A percentile compares a stretch with the other conserved stretches of the same genome.
Evolutionary conservation across 1,140 invertebrate species (phyloP).

Genomic region (Drosophila asahinai): DNA sequence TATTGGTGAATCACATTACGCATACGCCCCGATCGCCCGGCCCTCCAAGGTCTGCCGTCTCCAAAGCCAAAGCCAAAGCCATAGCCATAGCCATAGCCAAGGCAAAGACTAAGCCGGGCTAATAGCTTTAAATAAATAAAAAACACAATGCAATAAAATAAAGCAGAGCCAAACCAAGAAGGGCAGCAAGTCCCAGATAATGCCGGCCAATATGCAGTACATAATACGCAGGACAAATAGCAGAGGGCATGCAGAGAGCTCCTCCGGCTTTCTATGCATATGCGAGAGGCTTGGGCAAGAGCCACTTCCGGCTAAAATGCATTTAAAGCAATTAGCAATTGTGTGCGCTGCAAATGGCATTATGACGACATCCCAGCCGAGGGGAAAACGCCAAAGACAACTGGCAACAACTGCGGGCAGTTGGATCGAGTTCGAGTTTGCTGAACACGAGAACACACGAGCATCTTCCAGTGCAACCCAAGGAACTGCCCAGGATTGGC

Average conservation of each 20-base stretch:
- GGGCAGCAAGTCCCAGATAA: slow-evolving; percentile 55
- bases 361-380: slow-evolving; percentile 21
- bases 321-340: slow-evolving; percentile 79
- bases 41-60: slow-evolving; percentile 2
- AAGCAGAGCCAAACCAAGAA: slow-evolving; percentile 43
- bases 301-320: slow-evolving; percentile 75
- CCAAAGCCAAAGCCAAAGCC: slow-evolving; percentile 18
- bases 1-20: slow-evolving; percentile 54
- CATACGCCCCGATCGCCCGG: slow-evolving; percentile 23
- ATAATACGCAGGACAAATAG: slow-evolving; percentile 50
- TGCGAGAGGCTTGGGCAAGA: slow-evolving; percentile 66
- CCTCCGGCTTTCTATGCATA: slow-evolving; percentile 38
- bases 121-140: slow-evolving; percentile 78
- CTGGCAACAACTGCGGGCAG: slow-evolving; percentile 39
- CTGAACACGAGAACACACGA: background rate
- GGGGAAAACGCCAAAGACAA: slow-evolving; percentile 24
- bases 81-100: slow-evolving; percentile 23
- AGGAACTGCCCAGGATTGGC: background rate
- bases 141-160: slow-evolving; percentile 51
- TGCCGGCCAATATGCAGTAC: slow-evolving; percentile 61
- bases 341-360: slow-evolving; percentile 59
- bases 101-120: slow-evolving; percentile 48
- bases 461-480: background rate
- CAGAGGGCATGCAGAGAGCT: slow-evolving; percentile 2
- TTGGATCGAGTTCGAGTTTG: slow-evolving; percentile 11